Evolutionary conservation across 1,140 invertebrate genomes (phyloP), one percentile per base, ranked within the genome.

Genomic region (Aphis craccivora): DNA sequence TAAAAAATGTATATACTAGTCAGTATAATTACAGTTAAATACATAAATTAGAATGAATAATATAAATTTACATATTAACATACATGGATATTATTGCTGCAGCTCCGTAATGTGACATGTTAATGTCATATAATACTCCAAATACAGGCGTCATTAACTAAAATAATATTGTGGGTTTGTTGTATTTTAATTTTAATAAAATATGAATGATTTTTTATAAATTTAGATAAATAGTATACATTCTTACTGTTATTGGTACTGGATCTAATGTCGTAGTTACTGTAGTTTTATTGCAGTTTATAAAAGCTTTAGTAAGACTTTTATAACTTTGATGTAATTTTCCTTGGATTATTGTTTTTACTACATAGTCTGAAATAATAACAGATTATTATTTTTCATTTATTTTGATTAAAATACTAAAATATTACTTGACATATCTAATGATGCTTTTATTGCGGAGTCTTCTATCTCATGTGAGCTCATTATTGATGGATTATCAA

Each of bases 51-150:
- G 11, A 76, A 76, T n/a, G 9, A 76, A 76, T 76, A 76, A n/a
- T 76, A 76, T n/a, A 76, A n/a, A 76, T 76, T 4, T 76, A 18
- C 30, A 76, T n/a, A 18, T 76, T n/a, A n/a, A 92, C 94, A 35
- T 88, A 94, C 94, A 93, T 94, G 37, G 93, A 94, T 91, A 94
- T 90, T 22, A 94, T 25, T 84, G 93, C 94, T 8, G 94, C 88
- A 87, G 93, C 53, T 67, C 93, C 93, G 35, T 90, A 94, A 23
- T 93, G 55, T 18, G 91, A 35, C 35, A 91, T 88, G 35, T 93
- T 93, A 11, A 93, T 37, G 20, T 94, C 76, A 86, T 86, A 40
- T 18, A 60, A 81, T 30, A 35, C 4, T 22, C 94, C 94, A 37
- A 43, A 91, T 67, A 94, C 53, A 20, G 94, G 84, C 45, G 83